A percentile compares a stretch with the other conserved stretches of the same genome.
Conservation (phyloP, 2,888 invertebrate genomes). For the Drosophila sordidapex region DNA sequence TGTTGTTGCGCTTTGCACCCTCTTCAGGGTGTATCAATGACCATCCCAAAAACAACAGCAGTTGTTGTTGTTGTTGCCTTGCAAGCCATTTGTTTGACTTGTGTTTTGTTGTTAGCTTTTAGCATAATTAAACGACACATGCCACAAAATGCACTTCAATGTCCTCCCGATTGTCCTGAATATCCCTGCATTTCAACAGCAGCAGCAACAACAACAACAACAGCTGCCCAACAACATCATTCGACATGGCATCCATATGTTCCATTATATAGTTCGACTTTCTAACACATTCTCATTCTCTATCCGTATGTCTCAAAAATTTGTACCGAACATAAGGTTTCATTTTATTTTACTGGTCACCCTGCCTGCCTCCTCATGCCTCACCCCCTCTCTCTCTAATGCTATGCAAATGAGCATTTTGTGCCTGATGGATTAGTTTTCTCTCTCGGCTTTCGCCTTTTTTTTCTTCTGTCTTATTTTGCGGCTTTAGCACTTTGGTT, state of each 20-base stretch:
- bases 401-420: constrained; percentile 68
- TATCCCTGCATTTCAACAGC: constrained; percentile 11
- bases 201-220: constrained; percentile 1
- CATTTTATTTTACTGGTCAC: constrained; percentile 45
- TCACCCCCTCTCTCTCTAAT: constrained; percentile 10
- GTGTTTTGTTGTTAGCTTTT: constrained; percentile 81
- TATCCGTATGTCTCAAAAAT: constrained; percentile 67
- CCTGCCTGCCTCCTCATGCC: background rate
- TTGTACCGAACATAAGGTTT: constrained; percentile 77
- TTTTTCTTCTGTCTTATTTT: constrained; percentile 15
- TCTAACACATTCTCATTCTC: background rate
- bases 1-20: constrained; percentile 55
- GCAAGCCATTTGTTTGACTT: constrained; percentile 62
- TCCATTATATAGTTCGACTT: constrained; percentile 57
- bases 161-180: constrained; percentile 59
- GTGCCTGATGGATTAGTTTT: constrained; percentile 71
- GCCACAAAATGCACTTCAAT: constrained; percentile 83
- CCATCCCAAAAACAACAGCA: constrained; percentile 54
- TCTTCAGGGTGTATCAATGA: constrained; percentile 70
- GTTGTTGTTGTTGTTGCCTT: constrained; percentile 29
- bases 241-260: constrained; percentile 82
- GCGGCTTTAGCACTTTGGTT: constrained; percentile 49
- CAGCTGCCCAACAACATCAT: constrained; percentile 25
- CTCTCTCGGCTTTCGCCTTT: constrained; percentile 27
- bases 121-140: constrained; percentile 85